Evolutionary conservation across 2,797 vertebrate genomes (phyloP).

Genomic region (Botia almorhae): DNA sequence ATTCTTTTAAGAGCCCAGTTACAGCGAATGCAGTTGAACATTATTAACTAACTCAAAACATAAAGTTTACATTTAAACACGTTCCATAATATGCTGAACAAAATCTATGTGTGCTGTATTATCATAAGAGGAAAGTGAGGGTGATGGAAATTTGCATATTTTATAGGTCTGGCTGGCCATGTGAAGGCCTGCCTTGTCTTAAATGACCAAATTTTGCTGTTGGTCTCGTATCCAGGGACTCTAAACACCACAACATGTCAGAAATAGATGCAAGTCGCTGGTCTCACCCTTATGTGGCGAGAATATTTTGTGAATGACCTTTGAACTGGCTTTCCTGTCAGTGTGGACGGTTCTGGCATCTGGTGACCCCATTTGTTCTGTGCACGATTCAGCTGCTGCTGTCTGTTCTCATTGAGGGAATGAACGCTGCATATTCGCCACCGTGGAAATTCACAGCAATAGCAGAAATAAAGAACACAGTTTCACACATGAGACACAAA

Average conservation of each 20-base stretch:
- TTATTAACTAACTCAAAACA: not conserved
- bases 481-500: slow-evolving; percentile 2
- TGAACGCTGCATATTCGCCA: slow-evolving; percentile 37
- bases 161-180: not conserved
- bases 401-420: slow-evolving; percentile 61
- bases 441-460: slow-evolving; percentile 24
- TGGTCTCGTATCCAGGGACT: slow-evolving; percentile 37
- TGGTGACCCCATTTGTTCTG: slow-evolving; percentile 69
- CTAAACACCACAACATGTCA: slow-evolving; percentile 46
- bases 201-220: slow-evolving; percentile 20
- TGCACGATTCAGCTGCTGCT: slow-evolving; percentile 72
- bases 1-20: not conserved
- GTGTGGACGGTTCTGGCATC: slow-evolving; percentile 69
- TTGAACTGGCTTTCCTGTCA: slow-evolving; percentile 72
- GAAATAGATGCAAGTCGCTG: slow-evolving; percentile 57
- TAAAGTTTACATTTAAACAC: slow-evolving; percentile 13
- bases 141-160: slow-evolving; percentile 14
- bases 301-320: slow-evolving; percentile 63
- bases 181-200: not conserved
- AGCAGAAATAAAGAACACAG: slow-evolving; percentile 27
- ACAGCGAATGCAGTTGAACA: not conserved
- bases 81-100: not conserved
- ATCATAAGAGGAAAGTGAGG: not conserved
- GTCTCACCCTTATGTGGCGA: slow-evolving; percentile 57
- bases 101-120: not conserved